Percentiles rank a stretch among this genome's conserved stretches.
These are phyloP conservation scores for Rhagium mordax DNA, from an alignment of 2,888 invertebrate genomes.

Conservation along the genomic window DNA sequence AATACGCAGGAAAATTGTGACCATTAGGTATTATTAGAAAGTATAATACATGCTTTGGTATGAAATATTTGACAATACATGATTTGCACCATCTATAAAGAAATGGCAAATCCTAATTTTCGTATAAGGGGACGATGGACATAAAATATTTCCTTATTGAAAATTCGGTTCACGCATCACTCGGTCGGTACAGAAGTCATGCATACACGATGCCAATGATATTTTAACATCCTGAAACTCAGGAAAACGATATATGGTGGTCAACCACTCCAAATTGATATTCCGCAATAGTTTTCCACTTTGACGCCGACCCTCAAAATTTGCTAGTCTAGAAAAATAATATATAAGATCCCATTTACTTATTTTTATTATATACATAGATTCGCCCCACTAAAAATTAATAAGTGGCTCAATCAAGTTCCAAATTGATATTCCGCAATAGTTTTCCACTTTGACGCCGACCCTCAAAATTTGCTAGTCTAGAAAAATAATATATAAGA, in stretches of 20 bases:
- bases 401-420: no score
- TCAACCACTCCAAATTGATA: slow-evolving; percentile 46
- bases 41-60: neutral
- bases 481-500: neutral
- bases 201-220: slow-evolving; percentile 60
- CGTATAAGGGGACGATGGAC: slow-evolving; percentile 48
- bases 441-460: slow-evolving; percentile 11
- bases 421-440: slow-evolving; percentile 44
- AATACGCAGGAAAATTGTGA: no score
- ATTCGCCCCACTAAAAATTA: no score
- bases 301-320: slow-evolving; percentile 11
- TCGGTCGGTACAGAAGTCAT: slow-evolving; percentile 57
- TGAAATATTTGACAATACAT: slow-evolving; percentile 8
- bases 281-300: slow-evolving; percentile 32
- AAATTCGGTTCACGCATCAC: slow-evolving; percentile 59
- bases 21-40: slow-evolving; percentile 17
- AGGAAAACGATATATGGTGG: slow-evolving; percentile 48
- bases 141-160: slow-evolving; percentile 51
- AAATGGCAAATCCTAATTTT: slow-evolving; percentile 31
- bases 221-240: slow-evolving; percentile 58
- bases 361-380: neutral
- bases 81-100: slow-evolving; percentile 34
- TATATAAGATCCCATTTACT: neutral
- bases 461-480: slow-evolving; percentile 6
- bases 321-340: neutral